Conservation (phyloP, 2,888 invertebrate species). For the Galerucella calmariensis region DNA sequence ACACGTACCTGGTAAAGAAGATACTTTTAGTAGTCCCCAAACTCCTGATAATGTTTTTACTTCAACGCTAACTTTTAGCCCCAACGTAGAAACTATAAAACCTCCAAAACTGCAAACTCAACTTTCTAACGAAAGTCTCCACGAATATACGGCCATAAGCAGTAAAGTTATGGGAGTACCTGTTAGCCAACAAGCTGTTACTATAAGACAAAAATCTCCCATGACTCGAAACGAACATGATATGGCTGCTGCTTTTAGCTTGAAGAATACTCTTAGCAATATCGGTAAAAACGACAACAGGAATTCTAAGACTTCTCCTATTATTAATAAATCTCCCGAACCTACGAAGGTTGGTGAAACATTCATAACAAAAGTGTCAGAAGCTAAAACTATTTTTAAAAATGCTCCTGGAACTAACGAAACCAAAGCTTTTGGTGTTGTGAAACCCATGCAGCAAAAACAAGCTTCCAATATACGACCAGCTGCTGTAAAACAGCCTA, state of each 20-base stretch:
- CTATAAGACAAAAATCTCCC: constrained; percentile 68
- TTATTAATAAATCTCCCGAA: constrained; percentile 6
- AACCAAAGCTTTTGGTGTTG: constrained; percentile 49
- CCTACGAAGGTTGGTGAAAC: background rate
- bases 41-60: constrained; percentile 47
- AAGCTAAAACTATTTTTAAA: constrained; percentile 6
- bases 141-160: constrained; percentile 71
- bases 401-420: constrained; percentile 21
- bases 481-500: constrained; percentile 9
- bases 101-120: constrained; percentile 56
- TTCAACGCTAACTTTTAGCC: constrained; percentile 50
- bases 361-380: constrained; percentile 19
- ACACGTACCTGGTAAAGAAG: constrained; percentile 44
- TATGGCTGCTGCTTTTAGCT: constrained; percentile 67
- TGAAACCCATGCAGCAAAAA: constrained; percentile 52
- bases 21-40: background rate
- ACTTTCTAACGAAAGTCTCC: constrained; percentile 58
- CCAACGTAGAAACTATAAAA: constrained; percentile 39
- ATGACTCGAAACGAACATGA: constrained; percentile 71
- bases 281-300: constrained; percentile 42
- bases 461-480: constrained; percentile 18
- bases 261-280: constrained; percentile 71
- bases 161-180: constrained; percentile 82
- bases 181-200: constrained; percentile 78
- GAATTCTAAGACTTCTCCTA: constrained; percentile 33